Evolutionary conservation across 2,797 vertebrate genomes (phyloP).

Genomic region (Sorex maritimensis): DNA sequence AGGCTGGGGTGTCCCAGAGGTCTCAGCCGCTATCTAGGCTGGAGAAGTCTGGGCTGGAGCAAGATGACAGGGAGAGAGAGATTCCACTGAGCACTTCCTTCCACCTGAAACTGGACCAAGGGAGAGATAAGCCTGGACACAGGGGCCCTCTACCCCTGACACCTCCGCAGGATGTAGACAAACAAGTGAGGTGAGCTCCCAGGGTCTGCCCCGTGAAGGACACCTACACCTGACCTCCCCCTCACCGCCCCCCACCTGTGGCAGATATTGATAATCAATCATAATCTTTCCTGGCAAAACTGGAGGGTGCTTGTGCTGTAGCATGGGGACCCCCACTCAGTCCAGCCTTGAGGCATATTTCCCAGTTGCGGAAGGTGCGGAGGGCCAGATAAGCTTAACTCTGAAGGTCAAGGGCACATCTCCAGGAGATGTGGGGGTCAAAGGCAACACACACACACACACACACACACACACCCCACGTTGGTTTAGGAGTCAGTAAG

Average conservation of each 20-base stretch:
- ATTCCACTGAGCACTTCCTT: background rate
- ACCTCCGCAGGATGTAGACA: background rate
- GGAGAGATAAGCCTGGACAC: background rate
- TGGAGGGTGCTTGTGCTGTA: background rate
- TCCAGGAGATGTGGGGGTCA: background rate
- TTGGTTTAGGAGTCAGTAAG: background rate
- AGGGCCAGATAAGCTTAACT: constrained; percentile 32
- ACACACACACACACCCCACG: background rate
- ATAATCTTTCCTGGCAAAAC: background rate
- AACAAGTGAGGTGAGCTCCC: background rate
- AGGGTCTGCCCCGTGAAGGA: background rate
- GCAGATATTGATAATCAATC: constrained; percentile 30
- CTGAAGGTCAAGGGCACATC: constrained; percentile 49
- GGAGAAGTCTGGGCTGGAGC: background rate
- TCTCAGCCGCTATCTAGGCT: background rate
- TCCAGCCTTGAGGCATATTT: background rate
- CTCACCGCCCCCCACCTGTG: too few relatives aligned
- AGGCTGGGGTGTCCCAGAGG: background rate
- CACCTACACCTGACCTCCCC: too few relatives aligned
- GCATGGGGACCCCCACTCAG: background rate
- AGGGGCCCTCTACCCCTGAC: background rate
- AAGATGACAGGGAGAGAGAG: background rate
- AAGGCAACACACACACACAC: background rate
- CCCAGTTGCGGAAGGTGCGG: background rate
- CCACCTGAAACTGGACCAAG: background rate